Conservation (phyloP, 2,113 vertebrate genomes). For the Tenrec ecaudatus region DNA sequence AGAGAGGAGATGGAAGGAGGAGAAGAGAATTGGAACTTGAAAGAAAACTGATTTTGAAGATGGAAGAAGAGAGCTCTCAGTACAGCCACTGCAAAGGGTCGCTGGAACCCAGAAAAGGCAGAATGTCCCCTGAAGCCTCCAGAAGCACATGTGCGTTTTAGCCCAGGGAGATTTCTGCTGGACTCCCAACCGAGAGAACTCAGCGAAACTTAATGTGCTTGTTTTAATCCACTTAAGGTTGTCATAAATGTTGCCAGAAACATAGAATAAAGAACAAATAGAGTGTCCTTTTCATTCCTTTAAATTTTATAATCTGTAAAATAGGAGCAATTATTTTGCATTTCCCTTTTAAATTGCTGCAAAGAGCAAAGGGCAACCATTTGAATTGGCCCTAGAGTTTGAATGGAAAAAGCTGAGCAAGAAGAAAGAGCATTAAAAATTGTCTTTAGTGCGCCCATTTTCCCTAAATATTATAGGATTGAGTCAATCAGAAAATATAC, state of each 20-base stretch:
- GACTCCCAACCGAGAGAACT: neutral
- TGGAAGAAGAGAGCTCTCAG: neutral
- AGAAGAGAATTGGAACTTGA: neutral
- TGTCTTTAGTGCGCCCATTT: slow-evolving; percentile 36
- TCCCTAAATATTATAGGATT: slow-evolving; percentile 68
- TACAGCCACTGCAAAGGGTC: neutral
- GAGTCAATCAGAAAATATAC: slow-evolving; percentile 84
- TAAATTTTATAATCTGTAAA: neutral
- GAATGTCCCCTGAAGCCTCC: neutral
- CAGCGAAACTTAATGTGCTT: slow-evolving; percentile 5
- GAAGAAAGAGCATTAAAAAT: slow-evolving; percentile 36
- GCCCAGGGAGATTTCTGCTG: neutral
- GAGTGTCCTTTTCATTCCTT: neutral
- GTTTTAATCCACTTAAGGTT: neutral
- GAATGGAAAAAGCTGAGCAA: neutral
- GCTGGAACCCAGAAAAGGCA: neutral
- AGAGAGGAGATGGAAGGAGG: neutral
- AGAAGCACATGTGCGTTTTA: neutral
- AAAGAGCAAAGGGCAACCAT: slow-evolving; percentile 21
- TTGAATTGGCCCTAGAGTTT: neutral
- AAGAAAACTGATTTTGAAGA: no score
- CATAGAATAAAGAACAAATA: slow-evolving; percentile 1
- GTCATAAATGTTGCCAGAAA: neutral
- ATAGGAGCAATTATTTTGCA: neutral
- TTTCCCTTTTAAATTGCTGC: slow-evolving; percentile 19